These are phyloP conservation scores for Paratilapia polleni DNA, from an alignment of 2,113 vertebrate genomes.

Conservation along the genomic window DNA sequence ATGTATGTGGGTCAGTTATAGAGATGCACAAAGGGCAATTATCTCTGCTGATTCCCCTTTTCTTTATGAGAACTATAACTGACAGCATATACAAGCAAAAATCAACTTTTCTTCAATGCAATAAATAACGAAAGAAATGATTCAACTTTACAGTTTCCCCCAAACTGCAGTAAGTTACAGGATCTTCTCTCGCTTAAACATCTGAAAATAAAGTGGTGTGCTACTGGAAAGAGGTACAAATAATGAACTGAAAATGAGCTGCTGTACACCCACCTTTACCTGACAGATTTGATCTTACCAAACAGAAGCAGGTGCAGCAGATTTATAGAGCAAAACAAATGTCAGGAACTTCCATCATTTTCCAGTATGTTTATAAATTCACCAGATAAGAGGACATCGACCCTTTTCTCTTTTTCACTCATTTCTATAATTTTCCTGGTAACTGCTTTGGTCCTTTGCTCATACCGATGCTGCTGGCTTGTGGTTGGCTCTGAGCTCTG, in stretches of 20 bases:
- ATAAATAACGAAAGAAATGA: background rate
- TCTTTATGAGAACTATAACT: background rate
- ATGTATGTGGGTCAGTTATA: background rate
- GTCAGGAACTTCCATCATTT: background rate
- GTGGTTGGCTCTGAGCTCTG: background rate
- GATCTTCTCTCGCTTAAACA: too few relatives aligned
- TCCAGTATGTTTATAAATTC: background rate
- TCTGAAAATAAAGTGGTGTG: too few relatives aligned
- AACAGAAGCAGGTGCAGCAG: too few relatives aligned
- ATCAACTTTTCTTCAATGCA: background rate
- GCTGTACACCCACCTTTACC: too few relatives aligned
- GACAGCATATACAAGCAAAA: background rate
- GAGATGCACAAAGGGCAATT: background rate
- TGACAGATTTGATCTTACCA: too few relatives aligned
- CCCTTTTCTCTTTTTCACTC: background rate
- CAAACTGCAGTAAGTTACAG: too few relatives aligned
- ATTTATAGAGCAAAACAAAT: too few relatives aligned
- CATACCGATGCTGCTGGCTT: rapidly evolving
- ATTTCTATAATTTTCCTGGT: background rate
- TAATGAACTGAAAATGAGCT: too few relatives aligned
- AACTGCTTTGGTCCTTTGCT: background rate
- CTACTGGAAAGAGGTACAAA: too few relatives aligned
- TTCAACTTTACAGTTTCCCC: background rate
- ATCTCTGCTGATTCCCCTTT: background rate
- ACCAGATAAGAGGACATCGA: background rate